phyloP scores from a whole-genome alignment of 2,113 vertebrate genomes.

The Rhegmatorhina hoffmannsi region DNA sequence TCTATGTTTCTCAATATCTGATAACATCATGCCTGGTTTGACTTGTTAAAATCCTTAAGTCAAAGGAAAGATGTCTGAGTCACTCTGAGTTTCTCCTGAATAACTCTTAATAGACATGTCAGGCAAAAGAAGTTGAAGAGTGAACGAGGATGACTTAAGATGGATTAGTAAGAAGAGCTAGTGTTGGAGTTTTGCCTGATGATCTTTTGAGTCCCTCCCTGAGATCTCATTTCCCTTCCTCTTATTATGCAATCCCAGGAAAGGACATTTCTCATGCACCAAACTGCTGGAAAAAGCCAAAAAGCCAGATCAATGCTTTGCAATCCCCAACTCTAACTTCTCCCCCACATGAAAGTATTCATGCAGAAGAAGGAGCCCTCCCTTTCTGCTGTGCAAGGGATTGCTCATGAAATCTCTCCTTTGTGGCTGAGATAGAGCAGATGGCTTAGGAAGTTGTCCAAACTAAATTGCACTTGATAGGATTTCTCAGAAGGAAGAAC shows the following conservation, averaged over 20 bases:
- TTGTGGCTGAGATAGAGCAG: neutral
- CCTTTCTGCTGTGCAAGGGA: neutral
- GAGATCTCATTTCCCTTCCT: constrained; percentile 25
- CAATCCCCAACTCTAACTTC: neutral
- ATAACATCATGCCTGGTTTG: neutral
- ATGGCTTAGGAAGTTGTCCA: neutral
- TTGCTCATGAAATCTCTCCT: neutral
- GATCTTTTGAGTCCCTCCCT: neutral
- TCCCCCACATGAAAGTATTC: neutral
- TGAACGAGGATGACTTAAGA: neutral
- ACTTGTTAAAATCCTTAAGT: neutral
- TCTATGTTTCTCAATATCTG: neutral
- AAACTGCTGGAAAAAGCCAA: neutral
- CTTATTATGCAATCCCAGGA: neutral
- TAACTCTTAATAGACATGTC: neutral
- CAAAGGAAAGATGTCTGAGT: neutral
- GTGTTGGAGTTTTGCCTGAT: neutral
- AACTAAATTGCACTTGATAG: neutral
- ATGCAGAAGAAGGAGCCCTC: neutral
- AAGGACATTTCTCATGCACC: neutral
- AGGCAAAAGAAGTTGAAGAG: neutral
- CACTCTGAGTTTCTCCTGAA: neutral
- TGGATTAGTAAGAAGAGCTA: constrained; percentile 7
- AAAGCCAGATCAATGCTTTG: neutral
- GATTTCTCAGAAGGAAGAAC: neutral